Evolutionary conservation across 2,797 vertebrate species (phyloP).

Genomic region (Apodemus agrarius): DNA sequence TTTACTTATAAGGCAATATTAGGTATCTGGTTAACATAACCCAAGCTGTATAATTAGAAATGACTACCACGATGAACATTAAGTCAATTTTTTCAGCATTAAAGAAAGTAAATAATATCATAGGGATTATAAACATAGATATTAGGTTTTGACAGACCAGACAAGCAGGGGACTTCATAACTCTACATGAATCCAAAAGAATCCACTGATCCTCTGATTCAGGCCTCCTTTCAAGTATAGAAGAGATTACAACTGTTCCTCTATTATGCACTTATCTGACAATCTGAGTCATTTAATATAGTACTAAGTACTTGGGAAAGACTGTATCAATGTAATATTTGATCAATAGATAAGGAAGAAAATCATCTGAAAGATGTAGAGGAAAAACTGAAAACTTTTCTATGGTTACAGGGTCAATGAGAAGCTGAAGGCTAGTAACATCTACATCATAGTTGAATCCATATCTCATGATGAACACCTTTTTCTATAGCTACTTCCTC

Average conservation of each 20-base stretch:
- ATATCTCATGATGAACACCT: background rate
- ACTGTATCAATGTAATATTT: background rate
- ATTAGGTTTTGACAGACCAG: background rate
- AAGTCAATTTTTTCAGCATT: background rate
- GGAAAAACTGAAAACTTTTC: background rate
- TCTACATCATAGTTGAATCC: background rate
- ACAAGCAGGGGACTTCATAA: background rate
- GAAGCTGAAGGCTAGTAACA: background rate
- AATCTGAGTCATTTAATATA: background rate
- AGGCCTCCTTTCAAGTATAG: background rate
- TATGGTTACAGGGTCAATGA: background rate
- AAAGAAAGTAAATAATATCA: background rate
- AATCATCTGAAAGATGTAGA: background rate
- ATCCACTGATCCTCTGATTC: background rate
- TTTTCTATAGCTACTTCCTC: accelerated
- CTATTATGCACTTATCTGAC: background rate
- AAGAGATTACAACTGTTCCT: background rate
- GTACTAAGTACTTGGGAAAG: background rate
- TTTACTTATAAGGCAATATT: background rate
- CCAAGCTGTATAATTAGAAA: background rate
- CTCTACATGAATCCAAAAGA: background rate
- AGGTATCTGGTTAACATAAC: background rate
- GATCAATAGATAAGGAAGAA: background rate
- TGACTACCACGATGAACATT: background rate
- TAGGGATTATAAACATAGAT: background rate